Base-by-base conservation (phyloP, 2,797 vertebrate species). In the Dromococcyx pavoninus region DNA sequence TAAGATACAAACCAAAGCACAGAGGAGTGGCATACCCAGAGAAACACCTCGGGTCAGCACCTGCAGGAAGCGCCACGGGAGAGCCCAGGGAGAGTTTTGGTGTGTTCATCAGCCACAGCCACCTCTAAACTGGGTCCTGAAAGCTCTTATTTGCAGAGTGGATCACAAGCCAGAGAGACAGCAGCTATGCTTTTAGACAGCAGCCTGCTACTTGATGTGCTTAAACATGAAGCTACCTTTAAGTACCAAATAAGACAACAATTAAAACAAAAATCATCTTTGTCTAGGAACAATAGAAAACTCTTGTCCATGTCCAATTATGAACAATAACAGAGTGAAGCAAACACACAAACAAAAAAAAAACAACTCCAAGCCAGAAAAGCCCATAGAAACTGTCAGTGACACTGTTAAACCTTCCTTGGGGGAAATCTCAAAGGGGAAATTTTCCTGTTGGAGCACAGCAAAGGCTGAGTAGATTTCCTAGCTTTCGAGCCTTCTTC, bases 261-360 rank as follows among this genome's bases (percentile, higher is more conserved):
- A 72, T 43, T 35, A 78, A 41, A 9, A 15, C 27, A 48, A 41
- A 41, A 62, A 41, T 16, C 9, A 67, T 77, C 48, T 84, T 92
- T 91, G 65, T 72, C 46, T 77, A 86, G 22, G 11, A 89, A 91
- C 78, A 94, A 86, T 22, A 89, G 61, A 86, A 87, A 86, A 93
- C 57, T 83, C 65, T 86, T 77, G 66, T 44, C 64, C 15, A 11
- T 74, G 39, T 54, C 54, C 72, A 74, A 58, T 71, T 77, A 89
- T n/a, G 58, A 92, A 86, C 61, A 93, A 58, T 37, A 91, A 86
- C 7, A 86, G 62, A 90, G 9, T n/a, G n/a, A 91, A 87, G 94
- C 28, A 92, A 81, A 51, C 15, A 50, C 15, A 65, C 0, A 1
- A 76, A 72, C 60, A 33, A 72, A 57, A 28, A 28, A 72, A 51